These are phyloP conservation scores for Unio delphinus DNA, from an alignment of 2,888 invertebrate genomes.

Conservation along the genomic window DNA sequence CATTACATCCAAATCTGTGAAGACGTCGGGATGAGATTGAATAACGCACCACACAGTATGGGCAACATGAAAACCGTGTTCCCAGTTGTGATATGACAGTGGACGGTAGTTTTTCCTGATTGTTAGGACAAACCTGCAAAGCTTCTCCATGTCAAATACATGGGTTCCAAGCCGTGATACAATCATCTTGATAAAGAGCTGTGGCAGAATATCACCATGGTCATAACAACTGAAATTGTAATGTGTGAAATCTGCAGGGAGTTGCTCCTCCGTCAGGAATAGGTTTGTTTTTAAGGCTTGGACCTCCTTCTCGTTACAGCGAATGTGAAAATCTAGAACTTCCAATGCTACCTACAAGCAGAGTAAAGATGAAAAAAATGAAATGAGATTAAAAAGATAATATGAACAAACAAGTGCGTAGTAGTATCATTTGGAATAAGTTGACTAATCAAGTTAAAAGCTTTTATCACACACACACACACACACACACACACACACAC, in stretches of 20 bases:
- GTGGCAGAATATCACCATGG: constrained; percentile 33
- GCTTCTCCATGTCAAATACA: constrained; percentile 43
- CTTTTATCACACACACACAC: no score
- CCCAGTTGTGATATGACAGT: constrained; percentile 61
- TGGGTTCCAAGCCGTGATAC: constrained; percentile 33
- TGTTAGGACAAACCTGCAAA: constrained; percentile 52
- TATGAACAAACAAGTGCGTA: no score
- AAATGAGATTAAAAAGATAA: no score
- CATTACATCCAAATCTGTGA: constrained; percentile 37
- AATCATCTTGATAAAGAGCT: constrained; percentile 47
- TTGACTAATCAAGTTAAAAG: no score
- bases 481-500: no score
- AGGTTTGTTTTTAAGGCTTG: constrained; percentile 23
- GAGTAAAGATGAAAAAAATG: no score
- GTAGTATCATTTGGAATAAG: no score
- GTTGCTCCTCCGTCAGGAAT: constrained; percentile 19
- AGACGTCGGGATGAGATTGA: constrained; percentile 15
- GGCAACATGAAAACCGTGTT: constrained; percentile 59
- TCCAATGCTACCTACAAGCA: constrained; percentile 51
- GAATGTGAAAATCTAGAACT: constrained; percentile 49
- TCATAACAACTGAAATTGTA: constrained; percentile 38
- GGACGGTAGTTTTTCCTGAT: constrained; percentile 59
- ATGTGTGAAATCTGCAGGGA: constrained; percentile 36
- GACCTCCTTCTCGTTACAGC: constrained; percentile 40
- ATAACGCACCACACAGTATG: constrained; percentile 53